Base-by-base conservation (phyloP, 2,113 vertebrate species). In the Dipodomys stephensi region DNA sequence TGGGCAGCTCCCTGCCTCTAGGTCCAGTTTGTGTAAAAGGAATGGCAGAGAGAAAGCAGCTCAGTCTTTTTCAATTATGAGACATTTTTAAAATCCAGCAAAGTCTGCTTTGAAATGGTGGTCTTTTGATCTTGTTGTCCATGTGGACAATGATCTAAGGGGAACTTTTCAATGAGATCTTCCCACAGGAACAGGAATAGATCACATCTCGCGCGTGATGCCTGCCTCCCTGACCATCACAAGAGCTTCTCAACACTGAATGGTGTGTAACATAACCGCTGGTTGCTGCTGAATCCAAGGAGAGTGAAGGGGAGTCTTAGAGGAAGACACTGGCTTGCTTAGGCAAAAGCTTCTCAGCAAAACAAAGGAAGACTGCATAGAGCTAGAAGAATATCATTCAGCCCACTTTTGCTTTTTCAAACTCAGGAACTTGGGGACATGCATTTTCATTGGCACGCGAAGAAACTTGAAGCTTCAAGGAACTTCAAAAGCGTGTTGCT, bases 61-160 rank as follows among this genome's bases (percentile, higher is more conserved):
- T 94, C 94, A 95, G 78, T 96, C 94, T 94, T 98, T 98, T 97
- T 98, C 96, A 97, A 94, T 97, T 96, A 88, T 9, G 80, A 64
- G 25, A 82, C 32, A 35, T 80, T 67, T 16, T 64, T 22, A 15
- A 64, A 81, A 83, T 7, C 62, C 80, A 28, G 15, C 7, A 88
- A 96, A 97, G 25, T 27, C 92, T 79, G 89, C 80, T 80, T 95
- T 73, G 69, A 90, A 97, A 95, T 7, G 81, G 19, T 64, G 62
- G 16, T 96, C 87, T 96, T 97, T 86, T 16, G 87, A 64, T 57
- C 53, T 97, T 93, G 68, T 96, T 97, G 90, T 93, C 94, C 93
- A 72, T 83, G 72, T 84, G 18, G 77, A 68, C 64, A 89, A 81
- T 83, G 95, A 67, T 80, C 91, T 88, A 57, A 95, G 86, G 28